Evolutionary conservation across 1,140 invertebrate genomes (phyloP).

Genomic region (Monomorium pharaonis): DNA sequence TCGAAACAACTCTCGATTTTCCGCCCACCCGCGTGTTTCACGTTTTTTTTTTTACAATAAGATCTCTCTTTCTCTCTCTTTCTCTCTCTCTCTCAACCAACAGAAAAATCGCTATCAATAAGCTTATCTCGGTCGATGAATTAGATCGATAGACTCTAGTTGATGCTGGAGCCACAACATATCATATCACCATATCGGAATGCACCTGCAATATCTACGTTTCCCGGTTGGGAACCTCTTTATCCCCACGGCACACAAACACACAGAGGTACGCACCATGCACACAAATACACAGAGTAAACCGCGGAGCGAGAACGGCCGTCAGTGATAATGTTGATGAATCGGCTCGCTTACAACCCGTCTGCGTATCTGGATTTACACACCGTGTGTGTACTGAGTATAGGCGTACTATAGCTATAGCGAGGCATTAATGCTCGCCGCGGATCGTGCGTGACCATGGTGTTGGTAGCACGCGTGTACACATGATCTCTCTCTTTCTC

Average conservation of each 20-base stretch:
- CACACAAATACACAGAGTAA: conserved; percentile 61
- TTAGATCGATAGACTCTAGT: conserved; percentile 51
- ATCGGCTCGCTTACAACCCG: conserved; percentile 77
- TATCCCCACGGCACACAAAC: conserved; percentile 20
- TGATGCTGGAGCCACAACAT: conserved; percentile 17
- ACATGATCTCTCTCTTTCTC: neutral
- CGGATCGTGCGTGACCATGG: conserved; percentile 45
- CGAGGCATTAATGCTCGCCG: conserved; percentile 45
- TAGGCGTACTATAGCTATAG: conserved; percentile 8
- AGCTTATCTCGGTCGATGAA: conserved; percentile 37
- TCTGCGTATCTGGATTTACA: conserved; percentile 60
- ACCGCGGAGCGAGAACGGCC: conserved; percentile 70
- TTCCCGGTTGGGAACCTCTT: conserved; percentile 56
- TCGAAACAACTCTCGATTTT: conserved; percentile 49
- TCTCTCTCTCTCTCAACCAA: neutral
- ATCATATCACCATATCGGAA: conserved; percentile 32
- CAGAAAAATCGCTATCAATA: conserved; percentile 41
- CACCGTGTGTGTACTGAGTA: conserved; percentile 14
- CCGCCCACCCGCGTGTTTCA: conserved; percentile 22
- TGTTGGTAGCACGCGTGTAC: conserved; percentile 48
- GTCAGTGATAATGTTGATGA: conserved; percentile 83
- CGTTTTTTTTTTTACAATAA: neutral
- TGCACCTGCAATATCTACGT: conserved; percentile 54
- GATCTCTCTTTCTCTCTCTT: too few species aligned
- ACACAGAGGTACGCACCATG: neutral